Evolutionary conservation across 2,113 vertebrate genomes (phyloP), one percentile per base, ranked within the genome.

Genomic region (Ageneiosus marmoratus): DNA sequence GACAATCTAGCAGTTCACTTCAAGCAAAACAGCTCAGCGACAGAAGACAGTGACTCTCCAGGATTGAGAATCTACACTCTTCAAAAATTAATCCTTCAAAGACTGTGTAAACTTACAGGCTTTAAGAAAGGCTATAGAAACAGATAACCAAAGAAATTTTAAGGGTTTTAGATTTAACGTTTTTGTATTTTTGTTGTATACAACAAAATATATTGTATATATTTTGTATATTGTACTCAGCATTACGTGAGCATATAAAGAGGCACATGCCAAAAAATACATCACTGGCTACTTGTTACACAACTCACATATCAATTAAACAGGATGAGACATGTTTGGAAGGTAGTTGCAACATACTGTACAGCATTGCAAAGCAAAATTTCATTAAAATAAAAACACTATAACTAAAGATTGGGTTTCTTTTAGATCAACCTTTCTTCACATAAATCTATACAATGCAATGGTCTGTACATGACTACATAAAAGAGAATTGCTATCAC

Each of bases 321-420:
- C 82, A 83, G 13, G 73, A 53, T 15, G 29, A 83, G 74, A 56
- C 82, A 46, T 78, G 75, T 60, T 27, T 80, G 16, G 34, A 32
- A 15, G 12, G 29, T 41, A 24, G 27, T 67, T 67, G 8, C 11
- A 82, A 46, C 58, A 13, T 32, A 53, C 27, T 15, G 4, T 10
- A 27, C 29, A 76, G 5, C 16, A 81, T 20, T 55, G 22, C n/a
- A 78, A 24, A 12, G 11, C 22, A 77, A 16, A 32, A 32, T 4
- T 62, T 56, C 16, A 77, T 32, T n/a, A 29, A 77, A 77, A 77
- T 8, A 55, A 46, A 11, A 70, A 77, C n/a, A 34, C 27, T 44
- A 46, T 76, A 8, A 67, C 37, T 9, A 69, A 65, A 44, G 2
- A 67, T 27, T 22, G 51, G 27, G 53, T 44, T 77, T 53, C 2